Evolutionary conservation across 2,888 invertebrate species (phyloP), one percentile per base, ranked within the genome.

Genomic region (Drosophila glabriapex): DNA sequence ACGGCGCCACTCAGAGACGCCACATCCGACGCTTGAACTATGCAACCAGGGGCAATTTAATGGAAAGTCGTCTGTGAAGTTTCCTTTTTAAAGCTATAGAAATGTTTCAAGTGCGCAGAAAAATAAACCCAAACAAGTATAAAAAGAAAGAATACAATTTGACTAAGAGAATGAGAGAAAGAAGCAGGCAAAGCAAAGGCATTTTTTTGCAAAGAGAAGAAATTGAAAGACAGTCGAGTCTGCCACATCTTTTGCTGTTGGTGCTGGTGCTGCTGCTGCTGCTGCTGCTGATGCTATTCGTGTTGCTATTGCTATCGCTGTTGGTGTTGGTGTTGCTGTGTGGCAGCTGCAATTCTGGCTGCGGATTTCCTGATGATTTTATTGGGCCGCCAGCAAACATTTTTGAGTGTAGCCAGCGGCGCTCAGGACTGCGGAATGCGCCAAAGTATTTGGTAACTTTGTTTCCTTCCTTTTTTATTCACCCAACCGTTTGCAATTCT

Each of bases 331-430:
- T 55, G 61, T 76, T 68, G 69, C 52, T 74, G 72, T 68, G 62
- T 75, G 71, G 75, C 80, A 82, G 80, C 73, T 81, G 83, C 82
- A 80, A 75, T 79, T 78, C 82, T 72, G 85, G 85, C 88, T 90
- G 76, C 89, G 90, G 85, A 90, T 85, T 85, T 90, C 83, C 90
- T 86, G 86, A 86, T 90, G 91, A 86, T 86, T 86, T 90, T 90
- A 90, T 86, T 86, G 89, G 89, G 89, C 91, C 77, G 81, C 81
- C 83, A 83, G 86, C 91, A 86, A 89, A 82, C 91, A 84, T 91
- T 90, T 88, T 87, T 91, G 90, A 88, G 91, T 91, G 89, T 85
- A 85, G 91, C 88, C 91, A 77, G 71, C 76, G 85, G 91, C 88
- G 70, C 60, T 68, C 83, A 82, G 66, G 86, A 90, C 85, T 90